Conservation (phyloP, 2,113 vertebrate genomes). For the Petaurus breviceps region DNA sequence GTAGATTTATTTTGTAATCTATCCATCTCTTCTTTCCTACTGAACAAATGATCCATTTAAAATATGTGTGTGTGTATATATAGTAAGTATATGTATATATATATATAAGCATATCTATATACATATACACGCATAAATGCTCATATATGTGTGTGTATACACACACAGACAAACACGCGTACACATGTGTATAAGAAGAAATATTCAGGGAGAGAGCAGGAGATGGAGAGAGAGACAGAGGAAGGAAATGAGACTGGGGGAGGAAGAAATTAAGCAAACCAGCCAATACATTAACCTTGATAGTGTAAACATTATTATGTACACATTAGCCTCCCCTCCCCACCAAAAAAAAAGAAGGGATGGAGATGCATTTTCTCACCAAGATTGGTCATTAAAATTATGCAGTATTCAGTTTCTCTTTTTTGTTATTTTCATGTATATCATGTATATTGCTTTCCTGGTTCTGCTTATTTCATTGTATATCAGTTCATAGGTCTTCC, state of each 20-base stretch:
- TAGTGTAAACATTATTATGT: neutral
- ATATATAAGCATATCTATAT: neutral
- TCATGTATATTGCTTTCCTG: neutral
- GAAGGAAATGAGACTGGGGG: neutral
- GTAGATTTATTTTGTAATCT: neutral
- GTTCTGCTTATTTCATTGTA: neutral
- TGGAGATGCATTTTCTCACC: neutral
- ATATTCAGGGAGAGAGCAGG: too few species aligned
- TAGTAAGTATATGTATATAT: neutral
- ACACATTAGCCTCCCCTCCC: accelerated
- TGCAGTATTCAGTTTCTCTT: too few species aligned
- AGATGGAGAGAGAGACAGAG: too few species aligned
- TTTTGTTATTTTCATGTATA: neutral
- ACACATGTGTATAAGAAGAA: neutral
- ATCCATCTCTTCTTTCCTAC: neutral
- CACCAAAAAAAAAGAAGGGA: neutral
- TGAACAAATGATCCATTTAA: neutral
- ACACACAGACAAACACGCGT: neutral
- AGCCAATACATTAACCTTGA: neutral
- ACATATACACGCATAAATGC: too few species aligned
- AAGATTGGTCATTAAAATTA: neutral
- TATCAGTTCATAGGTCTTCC: neutral
- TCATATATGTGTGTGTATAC: too few species aligned
- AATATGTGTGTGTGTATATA: neutral
- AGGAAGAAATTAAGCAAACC: neutral